Conservation (phyloP, 2,113 vertebrate species). For the Xenus cinereus region DNA sequence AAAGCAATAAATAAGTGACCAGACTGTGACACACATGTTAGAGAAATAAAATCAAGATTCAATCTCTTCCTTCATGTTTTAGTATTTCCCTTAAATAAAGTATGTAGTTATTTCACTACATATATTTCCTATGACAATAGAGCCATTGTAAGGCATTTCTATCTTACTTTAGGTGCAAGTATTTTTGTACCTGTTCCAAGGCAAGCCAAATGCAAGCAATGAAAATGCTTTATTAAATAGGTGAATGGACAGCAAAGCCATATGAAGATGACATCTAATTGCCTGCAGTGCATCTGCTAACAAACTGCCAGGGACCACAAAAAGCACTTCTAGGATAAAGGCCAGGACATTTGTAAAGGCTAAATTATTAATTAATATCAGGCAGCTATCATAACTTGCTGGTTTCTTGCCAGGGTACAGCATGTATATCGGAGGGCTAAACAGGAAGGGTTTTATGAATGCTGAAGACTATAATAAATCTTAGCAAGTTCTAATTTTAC, state of each 20-base stretch:
- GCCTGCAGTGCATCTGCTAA: slow-evolving; percentile 28
- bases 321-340: slow-evolving; percentile 51
- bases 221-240: slow-evolving; percentile 43
- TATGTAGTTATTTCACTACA: neutral
- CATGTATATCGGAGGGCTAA: neutral
- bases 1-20: neutral
- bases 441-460: neutral
- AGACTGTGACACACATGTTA: neutral
- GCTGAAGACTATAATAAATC: slow-evolving; percentile 14
- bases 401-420: slow-evolving; percentile 45
- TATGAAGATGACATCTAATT: slow-evolving; percentile 37
- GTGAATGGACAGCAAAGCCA: neutral
- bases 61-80: neutral
- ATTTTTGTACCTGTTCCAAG: slow-evolving; percentile 5
- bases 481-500: slow-evolving; percentile 9
- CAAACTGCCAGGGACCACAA: slow-evolving; percentile 10
- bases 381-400: slow-evolving; percentile 27
- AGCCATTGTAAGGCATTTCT: neutral
- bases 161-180: neutral
- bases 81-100: neutral
- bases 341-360: slow-evolving; percentile 10
- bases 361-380: slow-evolving; percentile 70
- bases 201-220: neutral
- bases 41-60: neutral
- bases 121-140: neutral